These are phyloP conservation scores for Archaeoteleia sp. DNA, from an alignment of 2,888 invertebrate genomes.

Conservation along the genomic window DNA sequence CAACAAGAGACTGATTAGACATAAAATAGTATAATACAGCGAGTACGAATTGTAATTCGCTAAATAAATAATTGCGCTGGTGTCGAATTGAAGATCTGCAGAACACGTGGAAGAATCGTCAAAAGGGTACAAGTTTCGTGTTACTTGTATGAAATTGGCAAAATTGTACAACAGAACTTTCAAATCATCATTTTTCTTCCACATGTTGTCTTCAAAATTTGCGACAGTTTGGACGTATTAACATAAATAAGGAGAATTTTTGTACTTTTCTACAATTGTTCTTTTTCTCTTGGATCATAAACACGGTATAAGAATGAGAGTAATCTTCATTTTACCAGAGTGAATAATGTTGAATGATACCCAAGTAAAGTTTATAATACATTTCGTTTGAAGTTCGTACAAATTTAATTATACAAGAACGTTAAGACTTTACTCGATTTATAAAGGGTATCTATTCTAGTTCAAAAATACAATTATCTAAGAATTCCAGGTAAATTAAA, in stretches of 20 bases:
- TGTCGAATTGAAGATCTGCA: background rate
- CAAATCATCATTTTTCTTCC: background rate
- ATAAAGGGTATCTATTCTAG: no score
- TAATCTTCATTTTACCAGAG: slow-evolving; percentile 2
- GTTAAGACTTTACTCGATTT: no score
- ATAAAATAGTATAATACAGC: slow-evolving; percentile 48
- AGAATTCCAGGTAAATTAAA: no score
- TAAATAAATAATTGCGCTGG: slow-evolving; percentile 52
- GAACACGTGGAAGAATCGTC: background rate
- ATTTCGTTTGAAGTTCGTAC: no score
- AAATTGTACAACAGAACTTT: background rate
- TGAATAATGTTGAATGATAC: no score
- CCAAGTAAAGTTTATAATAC: no score
- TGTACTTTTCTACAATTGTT: slow-evolving; percentile 72
- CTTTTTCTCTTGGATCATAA: slow-evolving; percentile 55
- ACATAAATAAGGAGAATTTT: slow-evolving; percentile 63
- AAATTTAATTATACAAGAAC: no score
- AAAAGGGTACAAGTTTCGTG: slow-evolving; percentile 31
- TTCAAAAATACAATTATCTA: no score
- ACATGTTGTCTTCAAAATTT: slow-evolving; percentile 3
- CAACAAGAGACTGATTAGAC: slow-evolving; percentile 63
- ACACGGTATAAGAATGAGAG: slow-evolving; percentile 29
- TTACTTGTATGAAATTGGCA: slow-evolving; percentile 27
- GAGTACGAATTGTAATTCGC: slow-evolving; percentile 41
- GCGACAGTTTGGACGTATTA: slow-evolving; percentile 23